Percentiles rank a stretch among this genome's conserved stretches.
These are phyloP conservation scores for Serranochromis macrocephalus DNA, from an alignment of 2,113 vertebrate genomes.

Conservation along the genomic window DNA sequence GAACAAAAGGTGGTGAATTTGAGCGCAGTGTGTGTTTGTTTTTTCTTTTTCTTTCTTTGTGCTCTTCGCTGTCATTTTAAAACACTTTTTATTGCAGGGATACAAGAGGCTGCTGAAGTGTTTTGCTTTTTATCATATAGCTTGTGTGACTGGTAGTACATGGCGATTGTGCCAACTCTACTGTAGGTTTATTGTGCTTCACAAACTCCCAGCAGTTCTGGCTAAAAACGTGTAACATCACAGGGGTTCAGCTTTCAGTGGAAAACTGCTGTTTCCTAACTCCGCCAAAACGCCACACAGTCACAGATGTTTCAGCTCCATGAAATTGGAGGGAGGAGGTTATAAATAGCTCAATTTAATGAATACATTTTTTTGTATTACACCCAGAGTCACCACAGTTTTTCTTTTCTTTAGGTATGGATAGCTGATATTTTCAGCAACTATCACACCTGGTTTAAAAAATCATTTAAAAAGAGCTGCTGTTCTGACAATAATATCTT, in stretches of 20 bases:
- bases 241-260: constrained; percentile 18
- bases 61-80: not conserved
- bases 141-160: not conserved
- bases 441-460: not conserved
- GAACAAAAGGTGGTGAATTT: not conserved
- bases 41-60: not conserved
- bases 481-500: not conserved
- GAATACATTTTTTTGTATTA: not conserved
- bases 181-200: not conserved
- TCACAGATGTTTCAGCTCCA: constrained; percentile 26
- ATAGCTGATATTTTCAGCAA: not conserved
- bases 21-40: not conserved
- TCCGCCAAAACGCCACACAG: not conserved
- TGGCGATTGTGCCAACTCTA: not conserved
- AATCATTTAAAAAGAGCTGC: not conserved
- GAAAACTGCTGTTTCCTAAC: constrained; percentile 34
- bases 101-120: not conserved
- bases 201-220: not conserved
- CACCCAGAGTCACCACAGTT: not conserved
- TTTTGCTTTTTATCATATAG: not conserved
- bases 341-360: constrained; percentile 11
- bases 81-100: not conserved
- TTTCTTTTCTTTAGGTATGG: not conserved
- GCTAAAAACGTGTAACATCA: not conserved
- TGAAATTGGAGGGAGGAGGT: not conserved